A percentile compares a stretch with the other conserved stretches of the same genome.
Evolutionary conservation across 2,797 vertebrate genomes (phyloP).

Genomic region (Tolypeutes matacus): DNA sequence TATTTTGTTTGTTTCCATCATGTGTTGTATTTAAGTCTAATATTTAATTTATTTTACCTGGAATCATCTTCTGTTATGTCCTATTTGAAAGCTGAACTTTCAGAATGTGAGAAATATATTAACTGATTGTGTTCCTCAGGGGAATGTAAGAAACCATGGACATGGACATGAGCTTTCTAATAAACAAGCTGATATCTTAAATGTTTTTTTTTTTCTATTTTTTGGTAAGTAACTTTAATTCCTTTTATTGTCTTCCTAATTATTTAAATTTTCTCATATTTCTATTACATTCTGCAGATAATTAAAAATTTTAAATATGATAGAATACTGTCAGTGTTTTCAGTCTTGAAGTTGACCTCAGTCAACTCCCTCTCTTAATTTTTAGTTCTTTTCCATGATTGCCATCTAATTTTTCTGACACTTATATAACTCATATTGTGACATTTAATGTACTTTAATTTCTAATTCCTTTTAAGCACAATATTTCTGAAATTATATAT

Average conservation of each 20-base stretch:
- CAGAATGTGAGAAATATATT: background rate
- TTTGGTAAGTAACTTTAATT: slow-evolving; percentile 14
- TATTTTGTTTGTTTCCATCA: background rate
- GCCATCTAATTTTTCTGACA: background rate
- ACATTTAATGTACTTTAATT: background rate
- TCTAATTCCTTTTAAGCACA: background rate
- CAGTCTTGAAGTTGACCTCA: background rate
- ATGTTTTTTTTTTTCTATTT: background rate
- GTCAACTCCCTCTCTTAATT: background rate
- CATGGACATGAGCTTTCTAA: background rate
- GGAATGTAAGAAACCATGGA: background rate
- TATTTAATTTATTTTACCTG: background rate
- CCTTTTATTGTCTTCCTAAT: background rate
- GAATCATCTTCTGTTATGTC: background rate
- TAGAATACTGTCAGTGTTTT: background rate
- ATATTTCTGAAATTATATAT: background rate
- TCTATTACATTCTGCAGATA: background rate
- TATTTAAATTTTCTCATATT: background rate
- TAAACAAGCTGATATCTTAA: background rate
- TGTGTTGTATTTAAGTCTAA: background rate
- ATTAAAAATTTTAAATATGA: background rate
- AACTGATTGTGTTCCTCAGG: background rate
- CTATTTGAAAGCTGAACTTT: background rate
- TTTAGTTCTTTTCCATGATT: background rate
- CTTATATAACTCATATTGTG: background rate